Conservation (phyloP, 2,888 invertebrate genomes). For the Lepidocyrtoides sp. region DNA sequence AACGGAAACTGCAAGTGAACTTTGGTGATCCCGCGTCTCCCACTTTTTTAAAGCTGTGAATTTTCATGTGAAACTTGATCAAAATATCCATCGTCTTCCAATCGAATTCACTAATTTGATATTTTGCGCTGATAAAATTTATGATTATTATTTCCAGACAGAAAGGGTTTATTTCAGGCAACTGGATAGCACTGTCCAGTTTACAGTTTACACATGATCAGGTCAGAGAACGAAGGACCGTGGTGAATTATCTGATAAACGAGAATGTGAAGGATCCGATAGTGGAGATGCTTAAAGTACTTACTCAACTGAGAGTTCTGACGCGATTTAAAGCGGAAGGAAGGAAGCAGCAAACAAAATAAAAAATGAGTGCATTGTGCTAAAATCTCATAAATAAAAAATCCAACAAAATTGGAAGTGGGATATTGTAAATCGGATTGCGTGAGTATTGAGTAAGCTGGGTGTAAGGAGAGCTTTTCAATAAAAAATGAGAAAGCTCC, state of each 20-base stretch:
- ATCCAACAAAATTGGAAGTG: background rate
- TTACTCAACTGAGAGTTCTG: background rate
- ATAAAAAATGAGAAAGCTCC: background rate
- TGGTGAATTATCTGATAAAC: too few species aligned
- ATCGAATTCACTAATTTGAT: slow-evolving; percentile 78
- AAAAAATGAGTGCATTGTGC: background rate
- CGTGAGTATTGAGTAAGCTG: background rate
- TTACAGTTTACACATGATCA: background rate
- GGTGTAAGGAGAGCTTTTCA: background rate
- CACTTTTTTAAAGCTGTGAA: background rate
- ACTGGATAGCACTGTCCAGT: background rate
- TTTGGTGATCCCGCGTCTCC: background rate
- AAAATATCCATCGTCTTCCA: slow-evolving; percentile 59
- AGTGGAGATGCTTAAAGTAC: background rate
- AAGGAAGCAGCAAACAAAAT: slow-evolving; percentile 1
- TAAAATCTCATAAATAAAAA: background rate
- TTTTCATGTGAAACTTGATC: slow-evolving; percentile 59
- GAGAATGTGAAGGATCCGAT: background rate
- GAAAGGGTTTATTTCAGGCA: slow-evolving; percentile 33
- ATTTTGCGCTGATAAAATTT: slow-evolving; percentile 72
- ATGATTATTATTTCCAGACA: slow-evolving; percentile 45
- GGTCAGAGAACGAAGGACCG: too few species aligned
- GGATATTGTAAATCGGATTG: background rate
- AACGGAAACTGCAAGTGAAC: slow-evolving; percentile 58
- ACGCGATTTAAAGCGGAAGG: slow-evolving; percentile 58